A percentile compares a stretch with the other conserved stretches of the same genome.
These are phyloP conservation scores for Pipistrellus pygmaeus DNA, from an alignment of 2,797 vertebrate species.

Conservation along the genomic window DNA sequence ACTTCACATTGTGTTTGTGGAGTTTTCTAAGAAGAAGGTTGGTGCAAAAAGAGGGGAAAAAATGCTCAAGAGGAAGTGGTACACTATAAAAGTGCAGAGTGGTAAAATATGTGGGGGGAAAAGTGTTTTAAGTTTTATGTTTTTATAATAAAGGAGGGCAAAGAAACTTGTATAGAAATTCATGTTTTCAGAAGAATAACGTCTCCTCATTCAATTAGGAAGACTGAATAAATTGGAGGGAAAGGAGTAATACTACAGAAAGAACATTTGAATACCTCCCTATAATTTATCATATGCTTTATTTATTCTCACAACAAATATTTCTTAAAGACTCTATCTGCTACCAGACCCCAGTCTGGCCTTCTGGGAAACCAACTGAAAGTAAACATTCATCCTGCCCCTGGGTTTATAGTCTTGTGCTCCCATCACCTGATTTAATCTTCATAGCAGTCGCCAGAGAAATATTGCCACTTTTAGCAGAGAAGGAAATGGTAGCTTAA, in stretches of 20 bases:
- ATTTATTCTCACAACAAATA: background rate
- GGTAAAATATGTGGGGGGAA: background rate
- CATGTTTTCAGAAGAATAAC: background rate
- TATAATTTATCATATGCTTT: background rate
- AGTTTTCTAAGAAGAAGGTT: conserved; percentile 11
- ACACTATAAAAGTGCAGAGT: background rate
- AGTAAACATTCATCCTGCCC: background rate
- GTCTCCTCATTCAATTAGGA: background rate
- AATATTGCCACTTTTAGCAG: background rate
- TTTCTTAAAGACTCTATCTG: background rate
- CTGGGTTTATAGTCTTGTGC: background rate
- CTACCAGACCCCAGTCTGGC: background rate
- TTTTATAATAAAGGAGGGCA: conserved; percentile 42
- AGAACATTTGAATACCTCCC: background rate
- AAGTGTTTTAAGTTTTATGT: conserved; percentile 21
- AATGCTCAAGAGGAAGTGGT: conserved; percentile 23
- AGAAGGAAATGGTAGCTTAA: background rate
- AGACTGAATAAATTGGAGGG: conserved; percentile 13
- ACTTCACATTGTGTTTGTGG: background rate
- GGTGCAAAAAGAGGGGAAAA: background rate
- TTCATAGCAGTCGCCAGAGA: conserved; percentile 2
- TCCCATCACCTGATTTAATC: background rate
- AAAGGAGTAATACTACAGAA: background rate
- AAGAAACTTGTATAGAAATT: background rate
- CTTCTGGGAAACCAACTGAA: background rate